phyloP scores from a whole-genome alignment of 1,140 invertebrate genomes.

The Caenorhabditis remanei region DNA sequence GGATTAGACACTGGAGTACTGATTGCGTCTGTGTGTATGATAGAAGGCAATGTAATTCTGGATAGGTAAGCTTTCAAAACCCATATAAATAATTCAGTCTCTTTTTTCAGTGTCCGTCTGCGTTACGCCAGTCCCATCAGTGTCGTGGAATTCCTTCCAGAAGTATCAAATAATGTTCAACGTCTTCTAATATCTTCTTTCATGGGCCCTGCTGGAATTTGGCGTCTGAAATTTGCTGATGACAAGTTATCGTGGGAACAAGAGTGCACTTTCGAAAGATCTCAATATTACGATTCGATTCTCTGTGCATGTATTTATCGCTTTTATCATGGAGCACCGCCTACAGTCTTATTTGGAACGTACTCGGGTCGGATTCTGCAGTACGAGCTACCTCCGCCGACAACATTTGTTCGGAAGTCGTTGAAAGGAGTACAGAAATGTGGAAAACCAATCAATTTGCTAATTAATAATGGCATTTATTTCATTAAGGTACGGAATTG shows the following conservation, averaged over 20 bases:
- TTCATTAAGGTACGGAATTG: background rate
- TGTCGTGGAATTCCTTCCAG: slow-evolving; percentile 25
- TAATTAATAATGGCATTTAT: slow-evolving; percentile 34
- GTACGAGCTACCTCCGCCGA: slow-evolving; percentile 33
- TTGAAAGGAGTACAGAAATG: background rate
- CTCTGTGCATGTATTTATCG: slow-evolving; percentile 37
- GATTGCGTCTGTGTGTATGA: slow-evolving; percentile 2
- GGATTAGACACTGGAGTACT: slow-evolving; percentile 12
- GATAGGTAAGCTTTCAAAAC: background rate
- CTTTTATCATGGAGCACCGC: slow-evolving; percentile 24
- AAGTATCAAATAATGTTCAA: slow-evolving; percentile 25
- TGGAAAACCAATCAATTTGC: slow-evolving; percentile 32
- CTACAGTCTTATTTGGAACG: background rate
- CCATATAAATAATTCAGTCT: background rate
- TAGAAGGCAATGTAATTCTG: slow-evolving; percentile 42
- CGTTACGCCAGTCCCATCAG: slow-evolving; percentile 1
- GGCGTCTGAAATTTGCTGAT: slow-evolving; percentile 8
- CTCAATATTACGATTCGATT: slow-evolving; percentile 41
- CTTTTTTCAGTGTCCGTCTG: slow-evolving; percentile 16
- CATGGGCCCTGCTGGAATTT: slow-evolving; percentile 12
- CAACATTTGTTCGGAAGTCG: slow-evolving; percentile 10
- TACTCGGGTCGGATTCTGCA: slow-evolving; percentile 12
- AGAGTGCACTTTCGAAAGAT: slow-evolving; percentile 16
- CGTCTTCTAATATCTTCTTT: slow-evolving; percentile 32
- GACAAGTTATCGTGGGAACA: slow-evolving; percentile 7